phyloP scores from a whole-genome alignment of 2,888 invertebrate species.

The Digitonthophagus gazella region DNA sequence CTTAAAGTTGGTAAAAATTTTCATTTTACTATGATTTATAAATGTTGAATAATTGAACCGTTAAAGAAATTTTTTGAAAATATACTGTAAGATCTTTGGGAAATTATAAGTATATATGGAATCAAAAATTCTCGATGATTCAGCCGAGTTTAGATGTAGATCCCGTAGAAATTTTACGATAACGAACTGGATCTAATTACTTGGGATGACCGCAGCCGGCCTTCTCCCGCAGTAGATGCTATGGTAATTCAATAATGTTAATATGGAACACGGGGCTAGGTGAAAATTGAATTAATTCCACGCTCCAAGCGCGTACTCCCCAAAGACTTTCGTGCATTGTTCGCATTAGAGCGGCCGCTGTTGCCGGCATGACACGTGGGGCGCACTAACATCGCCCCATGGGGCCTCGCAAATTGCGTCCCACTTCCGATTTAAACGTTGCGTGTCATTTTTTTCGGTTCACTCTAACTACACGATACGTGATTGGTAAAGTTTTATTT shows the following conservation, averaged over 20 bases:
- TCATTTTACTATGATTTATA: too few species aligned
- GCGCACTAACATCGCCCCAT: not conserved
- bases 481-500: not conserved
- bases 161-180: constrained; percentile 19
- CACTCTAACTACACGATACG: not conserved
- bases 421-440: not conserved
- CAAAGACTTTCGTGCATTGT: constrained; percentile 24
- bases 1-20: too few species aligned
- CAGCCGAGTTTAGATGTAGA: not conserved
- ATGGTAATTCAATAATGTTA: constrained; percentile 47
- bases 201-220: constrained; percentile 20
- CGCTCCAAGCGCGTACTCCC: constrained; percentile 21
- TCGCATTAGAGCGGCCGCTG: constrained; percentile 16
- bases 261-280: constrained; percentile 44
- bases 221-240: constrained; percentile 36
- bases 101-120: too few species aligned
- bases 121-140: constrained; percentile 3
- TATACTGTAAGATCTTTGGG: too few species aligned
- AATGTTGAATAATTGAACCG: too few species aligned
- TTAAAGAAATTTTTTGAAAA: too few species aligned
- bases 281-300: constrained; percentile 43
- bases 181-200: constrained; percentile 23
- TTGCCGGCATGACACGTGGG: not conserved
- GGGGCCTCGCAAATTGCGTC: not conserved
- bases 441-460: not conserved